Base-by-base conservation (phyloP, 2,113 vertebrate genomes). In the Periophthalmodon schlosseri region DNA sequence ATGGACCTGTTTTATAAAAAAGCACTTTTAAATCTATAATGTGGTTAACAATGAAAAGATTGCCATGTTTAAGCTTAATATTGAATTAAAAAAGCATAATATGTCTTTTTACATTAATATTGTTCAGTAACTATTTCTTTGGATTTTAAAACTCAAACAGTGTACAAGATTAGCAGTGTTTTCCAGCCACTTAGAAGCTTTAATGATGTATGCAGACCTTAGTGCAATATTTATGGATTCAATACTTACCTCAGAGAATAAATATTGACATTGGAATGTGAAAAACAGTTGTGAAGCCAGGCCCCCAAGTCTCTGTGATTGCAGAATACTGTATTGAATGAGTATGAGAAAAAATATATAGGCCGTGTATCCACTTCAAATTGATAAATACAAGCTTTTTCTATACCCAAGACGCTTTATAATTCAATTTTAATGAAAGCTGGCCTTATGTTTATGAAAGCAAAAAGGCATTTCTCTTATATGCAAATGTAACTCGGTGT, bases 391-490 rank as follows among this genome's bases (percentile, higher is more conserved):
- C 23, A 3, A 18, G 15, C 14, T 33, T 33, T 16, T 15, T 33
- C 24, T 34, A 9, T 15, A 18, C 57, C 28, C 7, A 18, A 16
- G 5, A 18, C 2, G 24, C 28, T 63, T 63, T 34, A 63, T 63
- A 8, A 34, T 74, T 7, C 33, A 50, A 57, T 73, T 72, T 12
- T 49, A 69, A 64, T 69, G 5, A 39, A 28, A 16, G 39, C 52
- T 21, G 39, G 49, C 46, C 24, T 0, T 54, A 3, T 63, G 15
- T 69, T n/a, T 60, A 56, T 61, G n/a, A 2, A 12, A 57, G 16
- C 63, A 67, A 20, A 39, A 47, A 61, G 49, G 36, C 58, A 39
- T 75, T 58, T 69, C 47, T 84, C 54, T 74, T 28, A 61, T 54
- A 68, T 78, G 56, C 68, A 54, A 75, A 71, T 70, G 18, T 0